Evolutionary conservation across 2,888 invertebrate species (phyloP), one percentile per base, ranked within the genome.

Genomic region (Cremastinae sp.): DNA sequence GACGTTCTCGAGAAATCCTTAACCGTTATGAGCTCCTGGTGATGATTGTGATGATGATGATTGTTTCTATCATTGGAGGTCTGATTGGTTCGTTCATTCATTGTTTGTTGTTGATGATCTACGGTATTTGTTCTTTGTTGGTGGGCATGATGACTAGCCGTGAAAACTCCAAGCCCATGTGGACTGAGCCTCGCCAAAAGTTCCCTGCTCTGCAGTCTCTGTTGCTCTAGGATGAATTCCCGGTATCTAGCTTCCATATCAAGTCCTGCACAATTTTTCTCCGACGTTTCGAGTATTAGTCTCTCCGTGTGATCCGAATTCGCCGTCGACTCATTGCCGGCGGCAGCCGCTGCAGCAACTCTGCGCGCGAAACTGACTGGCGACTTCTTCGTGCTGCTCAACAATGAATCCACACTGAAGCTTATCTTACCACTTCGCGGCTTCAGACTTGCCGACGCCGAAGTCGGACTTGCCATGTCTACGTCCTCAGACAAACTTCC

Each of bases 351-450:
- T 20, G 79, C 79, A 9, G 78, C 78, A 5, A 58, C 78, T 74
- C 74, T 83, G 74, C 65, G 81, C 51, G 70, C 81, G 20, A 78
- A 81, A 59, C 78, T 78, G 0, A 79, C 58, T 16, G 80, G 74
- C 37, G 80, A 84, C 75, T 86, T 88, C 80, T 85, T 88, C 74
- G 89, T 88, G 71, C 89, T 85, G 82, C 90, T 90, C 39, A 94
- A 87, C 18, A 94, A 86, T 0, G 94, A 92, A 89, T 94, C 94
- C 56, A 94, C 94, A 90, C 94, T 94, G 89, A 94, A 94, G 76
- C 94, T 94, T 85, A 94, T 94, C 83, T 94, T 93, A 81, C 93
- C 89, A 74, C 87, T 87, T 22, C 87, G 82, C 14, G 89, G 88
- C 72, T 89, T 89, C 51, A 89, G 78, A 66, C 86, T 87, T 45